Conservation (phyloP, 2,888 invertebrate species). For the Prionchulus punctatus region DNA sequence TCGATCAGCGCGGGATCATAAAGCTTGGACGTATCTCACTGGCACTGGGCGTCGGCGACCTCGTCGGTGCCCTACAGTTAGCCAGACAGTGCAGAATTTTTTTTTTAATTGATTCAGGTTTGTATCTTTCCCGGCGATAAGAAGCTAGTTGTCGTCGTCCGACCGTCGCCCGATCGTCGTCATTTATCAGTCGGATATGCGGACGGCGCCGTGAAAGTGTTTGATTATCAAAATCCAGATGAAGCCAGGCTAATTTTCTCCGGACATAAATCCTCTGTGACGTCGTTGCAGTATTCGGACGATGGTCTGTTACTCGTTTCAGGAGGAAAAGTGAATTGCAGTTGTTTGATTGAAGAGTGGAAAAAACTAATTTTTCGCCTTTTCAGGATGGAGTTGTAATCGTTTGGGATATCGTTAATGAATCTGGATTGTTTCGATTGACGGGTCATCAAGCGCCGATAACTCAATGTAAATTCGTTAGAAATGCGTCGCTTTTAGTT, state of each 20-base stretch:
- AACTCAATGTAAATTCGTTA: slow-evolving; percentile 47
- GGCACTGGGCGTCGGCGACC: no score
- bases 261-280: slow-evolving; percentile 69
- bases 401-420: slow-evolving; percentile 81
- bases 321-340: slow-evolving; percentile 54
- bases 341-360: neutral
- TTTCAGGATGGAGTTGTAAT: slow-evolving; percentile 71
- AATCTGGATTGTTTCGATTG: slow-evolving; percentile 69
- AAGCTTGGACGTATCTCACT: neutral
- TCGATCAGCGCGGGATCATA: no score
- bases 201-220: slow-evolving; percentile 70
- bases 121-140: slow-evolving; percentile 63
- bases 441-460: slow-evolving; percentile 78
- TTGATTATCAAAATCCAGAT: slow-evolving; percentile 40
- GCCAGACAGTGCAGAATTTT: neutral
- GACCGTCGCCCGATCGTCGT: slow-evolving; percentile 48
- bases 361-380: neutral
- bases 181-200: slow-evolving; percentile 76
- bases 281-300: slow-evolving; percentile 61
- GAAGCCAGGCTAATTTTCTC: slow-evolving; percentile 53
- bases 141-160: slow-evolving; percentile 52
- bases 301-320: slow-evolving; percentile 69
- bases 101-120: slow-evolving; percentile 43
- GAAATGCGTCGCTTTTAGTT: slow-evolving; percentile 33
- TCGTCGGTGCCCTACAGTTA: neutral